Evolutionary conservation across 2,888 invertebrate species (phyloP).

Genomic region (Habroteleia sp.): DNA sequence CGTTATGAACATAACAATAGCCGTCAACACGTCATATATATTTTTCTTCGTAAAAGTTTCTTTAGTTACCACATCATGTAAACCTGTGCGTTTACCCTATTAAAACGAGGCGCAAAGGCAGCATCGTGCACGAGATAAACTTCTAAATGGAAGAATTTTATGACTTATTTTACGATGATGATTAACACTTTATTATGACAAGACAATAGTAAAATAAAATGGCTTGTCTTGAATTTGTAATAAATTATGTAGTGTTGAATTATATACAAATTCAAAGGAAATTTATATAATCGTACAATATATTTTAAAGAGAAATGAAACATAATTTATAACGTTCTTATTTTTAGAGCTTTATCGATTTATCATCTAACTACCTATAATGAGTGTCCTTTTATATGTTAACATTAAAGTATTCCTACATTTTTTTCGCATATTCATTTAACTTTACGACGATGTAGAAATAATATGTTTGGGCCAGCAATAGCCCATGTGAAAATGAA

Average conservation of each 20-base stretch:
- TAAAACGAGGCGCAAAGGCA: constrained; percentile 41
- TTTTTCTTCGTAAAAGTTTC: constrained; percentile 46
- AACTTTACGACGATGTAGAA: constrained; percentile 26
- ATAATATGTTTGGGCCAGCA: too few relatives aligned
- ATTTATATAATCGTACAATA: constrained; percentile 61
- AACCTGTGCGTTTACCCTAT: constrained; percentile 26
- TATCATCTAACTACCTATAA: constrained; percentile 58
- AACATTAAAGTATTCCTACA: constrained; percentile 11
- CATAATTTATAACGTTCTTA: constrained; percentile 53
- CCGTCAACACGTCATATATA: constrained; percentile 52
- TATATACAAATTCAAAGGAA: constrained; percentile 58
- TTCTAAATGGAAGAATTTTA: constrained; percentile 62
- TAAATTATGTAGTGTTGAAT: constrained; percentile 64
- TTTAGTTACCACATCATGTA: constrained; percentile 37
- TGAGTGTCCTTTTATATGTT: constrained; percentile 44
- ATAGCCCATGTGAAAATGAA: too few relatives aligned
- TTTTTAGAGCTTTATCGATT: constrained; percentile 55
- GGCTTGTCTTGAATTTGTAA: constrained; percentile 60
- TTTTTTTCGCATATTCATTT: constrained; percentile 20
- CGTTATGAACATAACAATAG: constrained; percentile 34
- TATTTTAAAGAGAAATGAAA: constrained; percentile 46
- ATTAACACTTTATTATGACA: constrained; percentile 66
- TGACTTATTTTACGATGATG: constrained; percentile 64
- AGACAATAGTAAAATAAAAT: constrained; percentile 65
- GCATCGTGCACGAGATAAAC: constrained; percentile 57